Base-by-base conservation (phyloP, 1,140 invertebrate genomes). In the Drosophila funebris region DNA sequence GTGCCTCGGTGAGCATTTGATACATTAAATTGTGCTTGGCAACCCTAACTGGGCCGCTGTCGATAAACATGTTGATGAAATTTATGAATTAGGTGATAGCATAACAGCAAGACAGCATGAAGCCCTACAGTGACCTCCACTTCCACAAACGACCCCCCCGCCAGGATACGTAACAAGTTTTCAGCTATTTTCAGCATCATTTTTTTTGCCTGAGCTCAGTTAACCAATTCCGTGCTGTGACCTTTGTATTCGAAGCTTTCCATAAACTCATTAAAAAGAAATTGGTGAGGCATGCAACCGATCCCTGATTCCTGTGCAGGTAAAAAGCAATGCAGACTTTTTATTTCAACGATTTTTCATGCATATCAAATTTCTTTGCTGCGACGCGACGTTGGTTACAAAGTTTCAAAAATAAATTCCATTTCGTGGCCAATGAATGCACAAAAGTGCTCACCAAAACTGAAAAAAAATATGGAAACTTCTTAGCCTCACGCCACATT, bases 1-100 rank as follows among this genome's bases (percentile, higher is more conserved):
- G 54, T 76, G 68, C 67, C 46, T 64, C 62, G 71, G 39, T 80
- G 56, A 66, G 41, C 56, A 60, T 54, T 46, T 37, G 37, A 31
- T 24, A 66, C 46, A 29, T 58, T 46, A 7, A n/a, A 11, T 18
- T 39, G 11, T 18, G 56, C 44, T 29, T 31, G 64, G 22, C 33
- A 60, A 43, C 33, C 44, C 52, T n/a, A n/a, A n/a, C n/a, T n/a
- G n/a, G n/a, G n/a, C n/a, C n/a, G n/a, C n/a, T 48, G 48, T 11
- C 7, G 1, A 24, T 37, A 39, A 61, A 46, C 56, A 63, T 52
- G 54, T 78, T 67, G 60, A 61, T 54, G 18, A 44, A 31, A 56
- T 27, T 64, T 53, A 8, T 46, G 27, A 56, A 46, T 33, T 27
- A 44, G 36, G 22, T 43, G 48, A 14, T n/a, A n/a, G n/a, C n/a